These are phyloP conservation scores for Phania funesta DNA, from an alignment of 2,888 invertebrate species.

Conservation along the genomic window DNA sequence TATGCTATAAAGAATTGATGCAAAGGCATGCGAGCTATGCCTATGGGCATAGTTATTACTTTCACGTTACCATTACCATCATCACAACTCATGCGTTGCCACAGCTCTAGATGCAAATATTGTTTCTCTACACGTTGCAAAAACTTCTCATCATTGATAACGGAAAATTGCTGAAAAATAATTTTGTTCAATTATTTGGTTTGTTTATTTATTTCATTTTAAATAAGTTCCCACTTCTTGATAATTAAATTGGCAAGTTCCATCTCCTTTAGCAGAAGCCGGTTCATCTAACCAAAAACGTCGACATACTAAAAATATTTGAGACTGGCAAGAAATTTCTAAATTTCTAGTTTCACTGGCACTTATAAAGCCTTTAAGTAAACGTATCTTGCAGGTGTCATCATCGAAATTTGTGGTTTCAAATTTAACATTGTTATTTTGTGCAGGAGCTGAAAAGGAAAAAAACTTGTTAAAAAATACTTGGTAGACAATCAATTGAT, in stretches of 20 bases:
- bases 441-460: constrained; percentile 36
- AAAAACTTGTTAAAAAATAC: neutral
- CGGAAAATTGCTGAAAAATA: constrained; percentile 81
- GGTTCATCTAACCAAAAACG: constrained; percentile 77
- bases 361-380: constrained; percentile 77
- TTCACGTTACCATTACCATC: constrained; percentile 61
- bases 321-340: constrained; percentile 48
- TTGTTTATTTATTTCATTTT: neutral
- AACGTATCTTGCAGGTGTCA: constrained; percentile 75
- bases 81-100: constrained; percentile 70
- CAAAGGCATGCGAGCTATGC: constrained; percentile 82
- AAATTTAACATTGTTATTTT: constrained; percentile 70
- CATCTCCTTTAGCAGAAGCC: constrained; percentile 69
- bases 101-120: constrained; percentile 82
- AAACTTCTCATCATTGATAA: constrained; percentile 82
- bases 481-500: neutral
- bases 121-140: constrained; percentile 82
- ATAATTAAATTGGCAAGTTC: constrained; percentile 72
- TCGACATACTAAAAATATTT: constrained; percentile 73
- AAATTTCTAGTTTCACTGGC: constrained; percentile 74
- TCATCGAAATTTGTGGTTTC: constrained; percentile 73
- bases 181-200: too few relatives aligned
- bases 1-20: constrained; percentile 84
- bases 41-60: constrained; percentile 79
- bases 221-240: constrained; percentile 72